These are phyloP conservation scores for Chelonus insularis DNA, from an alignment of 1,140 invertebrate species.

Conservation along the genomic window DNA sequence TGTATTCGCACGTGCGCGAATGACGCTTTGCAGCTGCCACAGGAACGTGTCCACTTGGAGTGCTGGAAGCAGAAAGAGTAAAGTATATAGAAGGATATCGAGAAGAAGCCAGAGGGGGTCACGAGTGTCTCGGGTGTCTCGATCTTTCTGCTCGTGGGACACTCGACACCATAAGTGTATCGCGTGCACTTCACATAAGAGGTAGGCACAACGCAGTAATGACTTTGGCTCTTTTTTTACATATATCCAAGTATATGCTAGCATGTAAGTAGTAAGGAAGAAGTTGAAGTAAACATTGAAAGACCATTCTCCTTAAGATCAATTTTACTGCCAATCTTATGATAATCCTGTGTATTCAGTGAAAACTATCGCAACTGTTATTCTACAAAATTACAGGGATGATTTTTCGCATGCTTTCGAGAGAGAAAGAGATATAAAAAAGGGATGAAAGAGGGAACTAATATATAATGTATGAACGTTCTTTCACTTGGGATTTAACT, in stretches of 20 bases:
- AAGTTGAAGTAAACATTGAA: no score
- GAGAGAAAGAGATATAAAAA: no score
- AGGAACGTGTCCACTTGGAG: neutral
- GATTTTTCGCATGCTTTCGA: no score
- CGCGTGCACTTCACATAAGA: constrained; percentile 41
- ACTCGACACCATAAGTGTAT: constrained; percentile 53
- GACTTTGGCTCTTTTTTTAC: constrained; percentile 44
- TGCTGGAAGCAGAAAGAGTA: neutral
- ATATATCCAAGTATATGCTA: no score
- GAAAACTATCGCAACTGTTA: no score
- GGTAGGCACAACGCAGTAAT: constrained; percentile 43
- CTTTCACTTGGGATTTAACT: constrained; percentile 46
- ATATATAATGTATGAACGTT: constrained; percentile 38
- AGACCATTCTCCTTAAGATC: no score
- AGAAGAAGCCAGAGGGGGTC: constrained; percentile 37
- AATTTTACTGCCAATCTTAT: no score
- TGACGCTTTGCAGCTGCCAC: constrained; percentile 11
- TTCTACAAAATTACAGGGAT: no score
- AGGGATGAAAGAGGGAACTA: neutral
- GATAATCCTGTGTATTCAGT: no score
- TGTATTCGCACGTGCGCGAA: constrained; percentile 11
- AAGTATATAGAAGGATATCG: constrained; percentile 17
- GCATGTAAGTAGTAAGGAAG: no score
- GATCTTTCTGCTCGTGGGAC: constrained; percentile 43
- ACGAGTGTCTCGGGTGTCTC: constrained; percentile 54